Evolutionary conservation across 64 coral and sea anemone genomes (phyloP).

Genomic region (Actinia tenebrosa): DNA sequence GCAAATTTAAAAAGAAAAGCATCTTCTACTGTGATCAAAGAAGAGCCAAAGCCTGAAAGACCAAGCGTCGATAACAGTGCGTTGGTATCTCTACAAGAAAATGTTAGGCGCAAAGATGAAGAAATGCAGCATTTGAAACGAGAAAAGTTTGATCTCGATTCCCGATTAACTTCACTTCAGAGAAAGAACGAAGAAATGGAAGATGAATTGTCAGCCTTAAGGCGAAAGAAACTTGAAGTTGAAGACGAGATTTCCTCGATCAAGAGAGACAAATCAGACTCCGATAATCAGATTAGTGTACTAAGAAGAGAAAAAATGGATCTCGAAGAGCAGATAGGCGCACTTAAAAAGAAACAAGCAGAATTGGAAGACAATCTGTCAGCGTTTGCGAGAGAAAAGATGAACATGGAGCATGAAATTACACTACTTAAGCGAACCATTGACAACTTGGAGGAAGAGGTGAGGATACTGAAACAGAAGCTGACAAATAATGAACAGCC

Average conservation of each 20-base stretch:
- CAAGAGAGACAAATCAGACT: slow-evolving; percentile 81
- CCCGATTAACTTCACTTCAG: slow-evolving; percentile 52
- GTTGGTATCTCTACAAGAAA: slow-evolving; percentile 52
- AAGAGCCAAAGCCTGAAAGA: slow-evolving; percentile 14
- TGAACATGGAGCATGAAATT: slow-evolving; percentile 79
- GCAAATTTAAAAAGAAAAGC: slow-evolving; percentile 40
- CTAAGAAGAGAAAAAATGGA: slow-evolving; percentile 65
- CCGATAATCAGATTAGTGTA: slow-evolving; percentile 63
- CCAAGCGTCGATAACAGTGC: slow-evolving; percentile 33
- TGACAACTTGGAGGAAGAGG: slow-evolving; percentile 30
- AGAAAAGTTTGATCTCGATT: slow-evolving; percentile 70
- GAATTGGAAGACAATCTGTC: slow-evolving; percentile 63
- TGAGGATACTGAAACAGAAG: not conserved
- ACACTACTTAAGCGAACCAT: slow-evolving; percentile 51
- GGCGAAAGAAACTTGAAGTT: slow-evolving; percentile 77
- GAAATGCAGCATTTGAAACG: slow-evolving; percentile 53
- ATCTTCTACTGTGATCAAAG: not conserved
- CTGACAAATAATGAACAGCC: not conserved
- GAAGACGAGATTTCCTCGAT: slow-evolving; percentile 93
- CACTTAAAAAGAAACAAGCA: slow-evolving; percentile 54
- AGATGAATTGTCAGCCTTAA: slow-evolving; percentile 64
- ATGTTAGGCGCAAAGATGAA: slow-evolving; percentile 38
- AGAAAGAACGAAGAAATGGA: slow-evolving; percentile 82
- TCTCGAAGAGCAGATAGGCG: slow-evolving; percentile 51
- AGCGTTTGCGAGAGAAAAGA: slow-evolving; percentile 58